A percentile compares a stretch with the other conserved stretches of the same genome.
These are phyloP conservation scores for Stegodyphus mimosarum DNA, from an alignment of 1,140 invertebrate species.

Conservation along the genomic window DNA sequence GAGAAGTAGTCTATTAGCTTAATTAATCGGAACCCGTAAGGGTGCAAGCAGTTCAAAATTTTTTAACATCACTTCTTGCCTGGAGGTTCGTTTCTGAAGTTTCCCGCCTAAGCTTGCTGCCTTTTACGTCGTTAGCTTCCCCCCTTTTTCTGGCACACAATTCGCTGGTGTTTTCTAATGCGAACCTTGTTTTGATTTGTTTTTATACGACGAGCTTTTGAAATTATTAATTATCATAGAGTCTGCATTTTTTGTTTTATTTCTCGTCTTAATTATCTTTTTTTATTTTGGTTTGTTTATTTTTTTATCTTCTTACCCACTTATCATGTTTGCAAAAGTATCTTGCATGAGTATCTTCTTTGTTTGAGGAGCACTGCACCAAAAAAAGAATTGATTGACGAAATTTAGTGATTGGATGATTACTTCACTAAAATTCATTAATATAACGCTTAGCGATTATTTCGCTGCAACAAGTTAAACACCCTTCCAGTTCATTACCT, in stretches of 20 bases:
- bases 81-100: constrained; percentile 29
- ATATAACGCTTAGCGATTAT: neutral
- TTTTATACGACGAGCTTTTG: constrained; percentile 48
- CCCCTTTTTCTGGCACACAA: neutral
- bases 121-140: constrained; percentile 40
- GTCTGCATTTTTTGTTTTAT: constrained; percentile 25
- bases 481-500: no score
- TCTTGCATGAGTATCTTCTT: constrained; percentile 4
- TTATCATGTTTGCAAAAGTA: constrained; percentile 9
- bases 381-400: neutral
- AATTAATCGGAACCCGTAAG: constrained; percentile 58
- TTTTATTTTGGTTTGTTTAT: constrained; percentile 4
- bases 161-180: constrained; percentile 40
- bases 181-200: constrained; percentile 47
- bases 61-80: constrained; percentile 32
- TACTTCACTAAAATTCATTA: neutral
- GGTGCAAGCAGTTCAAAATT: constrained; percentile 39
- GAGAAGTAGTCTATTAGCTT: constrained; percentile 57
- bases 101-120: constrained; percentile 41
- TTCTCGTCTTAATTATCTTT: constrained; percentile 36
- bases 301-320: neutral
- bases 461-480: neutral
- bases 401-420: constrained; percentile 12
- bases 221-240: constrained; percentile 56
- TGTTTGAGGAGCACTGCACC: no score